phyloP scores from a whole-genome alignment of 1,140 invertebrate genomes.

The Paraescarpia echinospica region DNA sequence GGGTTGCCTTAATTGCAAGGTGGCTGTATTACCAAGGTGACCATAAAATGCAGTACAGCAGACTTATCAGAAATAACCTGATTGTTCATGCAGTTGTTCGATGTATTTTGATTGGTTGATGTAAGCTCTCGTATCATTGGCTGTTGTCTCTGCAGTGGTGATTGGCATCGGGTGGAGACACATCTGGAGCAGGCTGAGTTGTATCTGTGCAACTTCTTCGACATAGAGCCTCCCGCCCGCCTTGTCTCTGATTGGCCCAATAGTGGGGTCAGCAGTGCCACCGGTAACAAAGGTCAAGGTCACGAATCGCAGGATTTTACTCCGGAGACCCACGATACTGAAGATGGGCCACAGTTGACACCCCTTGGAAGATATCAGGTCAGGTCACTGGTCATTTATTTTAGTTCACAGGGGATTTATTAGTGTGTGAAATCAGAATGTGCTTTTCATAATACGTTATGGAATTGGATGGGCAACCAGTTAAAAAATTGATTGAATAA shows the following conservation, averaged over 20 bases:
- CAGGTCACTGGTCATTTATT: neutral
- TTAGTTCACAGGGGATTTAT: neutral
- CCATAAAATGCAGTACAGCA: too few species aligned
- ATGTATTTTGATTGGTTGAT: neutral
- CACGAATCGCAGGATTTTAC: neutral
- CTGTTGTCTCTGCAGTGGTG: neutral
- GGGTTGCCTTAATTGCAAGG: too few species aligned
- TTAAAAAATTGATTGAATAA: too few species aligned
- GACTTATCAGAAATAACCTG: too few species aligned
- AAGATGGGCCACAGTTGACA: neutral
- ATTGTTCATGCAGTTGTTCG: too few species aligned
- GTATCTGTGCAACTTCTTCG: neutral
- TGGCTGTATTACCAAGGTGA: too few species aligned
- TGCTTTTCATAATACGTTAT: too few species aligned
- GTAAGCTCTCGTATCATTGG: neutral
- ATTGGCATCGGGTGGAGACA: neutral
- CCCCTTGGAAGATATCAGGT: conserved; percentile 16
- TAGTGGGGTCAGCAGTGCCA: neutral
- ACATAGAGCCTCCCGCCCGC: neutral
- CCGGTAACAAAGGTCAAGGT: neutral
- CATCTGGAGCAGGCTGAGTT: neutral
- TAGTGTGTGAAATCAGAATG: too few species aligned
- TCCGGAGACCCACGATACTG: neutral
- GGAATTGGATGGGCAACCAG: too few species aligned
- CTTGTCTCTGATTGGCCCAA: neutral